Conservation (phyloP, 2,888 invertebrate species). For the Microctonus brassicae region DNA sequence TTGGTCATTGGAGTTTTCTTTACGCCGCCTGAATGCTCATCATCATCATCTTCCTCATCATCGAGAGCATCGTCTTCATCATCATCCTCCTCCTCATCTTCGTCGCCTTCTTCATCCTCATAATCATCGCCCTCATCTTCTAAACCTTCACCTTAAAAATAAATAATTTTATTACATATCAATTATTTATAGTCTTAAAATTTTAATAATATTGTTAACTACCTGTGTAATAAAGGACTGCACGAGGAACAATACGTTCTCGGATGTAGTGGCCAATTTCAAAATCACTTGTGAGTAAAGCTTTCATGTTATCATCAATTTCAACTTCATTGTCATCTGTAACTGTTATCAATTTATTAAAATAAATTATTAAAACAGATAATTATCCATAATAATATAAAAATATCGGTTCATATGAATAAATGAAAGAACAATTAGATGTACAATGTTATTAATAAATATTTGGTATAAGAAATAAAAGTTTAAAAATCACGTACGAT, state of each 20-base stretch:
- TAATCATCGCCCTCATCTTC: slow-evolving; percentile 86
- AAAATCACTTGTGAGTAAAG: slow-evolving; percentile 92
- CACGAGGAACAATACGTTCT: slow-evolving; percentile 96
- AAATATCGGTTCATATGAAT: background rate
- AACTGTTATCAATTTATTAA: slow-evolving; percentile 69
- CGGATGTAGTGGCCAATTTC: slow-evolving; percentile 99
- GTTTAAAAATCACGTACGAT: background rate
- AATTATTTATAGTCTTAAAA: background rate
- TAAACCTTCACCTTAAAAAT: slow-evolving; percentile 71
- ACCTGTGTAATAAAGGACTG: slow-evolving; percentile 96
- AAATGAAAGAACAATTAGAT: background rate
- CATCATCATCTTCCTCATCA: slow-evolving; percentile 58
- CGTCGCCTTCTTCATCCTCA: slow-evolving; percentile 73
- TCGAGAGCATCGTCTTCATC: slow-evolving; percentile 63
- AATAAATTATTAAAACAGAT: slow-evolving; percentile 23
- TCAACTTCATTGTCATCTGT: slow-evolving; percentile 88
- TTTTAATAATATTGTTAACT: slow-evolving; percentile 67
- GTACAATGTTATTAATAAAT: background rate
- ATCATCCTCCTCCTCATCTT: slow-evolving; percentile 59
- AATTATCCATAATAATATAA: slow-evolving; percentile 18
- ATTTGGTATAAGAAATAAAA: background rate
- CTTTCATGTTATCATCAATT: slow-evolving; percentile 89
- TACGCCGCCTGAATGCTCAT: slow-evolving; percentile 73
- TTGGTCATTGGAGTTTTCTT: slow-evolving; percentile 60
- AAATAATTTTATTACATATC: background rate